Evolutionary conservation across 1,140 invertebrate species (phyloP).

Genomic region (Trichoplusia ni): DNA sequence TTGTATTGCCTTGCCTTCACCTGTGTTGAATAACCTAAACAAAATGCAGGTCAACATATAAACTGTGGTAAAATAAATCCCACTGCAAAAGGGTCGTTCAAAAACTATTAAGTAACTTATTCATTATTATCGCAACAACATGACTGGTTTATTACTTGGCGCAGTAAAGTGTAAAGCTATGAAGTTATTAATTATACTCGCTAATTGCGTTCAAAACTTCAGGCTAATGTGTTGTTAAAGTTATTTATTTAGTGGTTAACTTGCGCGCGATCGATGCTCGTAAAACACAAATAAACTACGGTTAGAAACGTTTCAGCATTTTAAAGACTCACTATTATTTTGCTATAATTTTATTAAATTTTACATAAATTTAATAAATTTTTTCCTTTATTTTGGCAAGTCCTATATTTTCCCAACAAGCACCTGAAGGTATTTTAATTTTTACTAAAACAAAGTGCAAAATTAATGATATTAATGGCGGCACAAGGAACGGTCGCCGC

Average conservation of each 20-base stretch:
- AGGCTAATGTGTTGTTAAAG: constrained; percentile 24
- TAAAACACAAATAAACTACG: neutral
- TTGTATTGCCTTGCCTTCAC: too few relatives aligned
- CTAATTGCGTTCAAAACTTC: constrained; percentile 30
- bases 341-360: neutral
- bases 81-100: constrained; percentile 15
- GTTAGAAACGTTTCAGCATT: neutral
- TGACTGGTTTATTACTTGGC: constrained; percentile 26
- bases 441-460: neutral
- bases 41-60: too few relatives aligned
- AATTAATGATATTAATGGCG: constrained; percentile 45
- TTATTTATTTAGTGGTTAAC: constrained; percentile 29
- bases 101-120: constrained; percentile 25
- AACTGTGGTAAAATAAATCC: too few relatives aligned
- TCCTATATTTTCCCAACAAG: neutral
- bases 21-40: too few relatives aligned
- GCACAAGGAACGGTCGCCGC: constrained; percentile 18
- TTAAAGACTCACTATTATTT: neutral
- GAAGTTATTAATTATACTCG: constrained; percentile 30
- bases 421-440: neutral
- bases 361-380: too few relatives aligned
- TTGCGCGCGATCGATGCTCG: constrained; percentile 18
- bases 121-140: constrained; percentile 9
- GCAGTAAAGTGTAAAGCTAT: constrained; percentile 29
- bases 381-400: too few relatives aligned